These are phyloP conservation scores for Myripristis jacobus DNA, from an alignment of 2,797 vertebrate species.

Conservation along the genomic window DNA sequence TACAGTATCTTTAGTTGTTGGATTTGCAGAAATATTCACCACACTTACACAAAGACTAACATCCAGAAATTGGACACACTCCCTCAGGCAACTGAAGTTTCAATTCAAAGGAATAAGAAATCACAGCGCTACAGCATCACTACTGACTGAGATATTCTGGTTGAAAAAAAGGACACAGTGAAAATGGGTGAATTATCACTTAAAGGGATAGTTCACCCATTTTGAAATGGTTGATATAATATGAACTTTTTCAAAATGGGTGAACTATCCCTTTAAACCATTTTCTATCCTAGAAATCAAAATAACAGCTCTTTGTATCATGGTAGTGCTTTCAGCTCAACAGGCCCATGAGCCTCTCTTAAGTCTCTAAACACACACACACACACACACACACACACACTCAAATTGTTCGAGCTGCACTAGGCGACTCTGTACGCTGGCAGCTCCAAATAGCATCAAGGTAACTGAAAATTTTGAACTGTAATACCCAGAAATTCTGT, in stretches of 20 bases:
- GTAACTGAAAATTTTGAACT: too few relatives aligned
- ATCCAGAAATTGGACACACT: conserved; percentile 34
- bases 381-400: not conserved
- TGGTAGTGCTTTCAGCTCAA: not conserved
- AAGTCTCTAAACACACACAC: not conserved
- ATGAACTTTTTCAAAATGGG: too few relatives aligned
- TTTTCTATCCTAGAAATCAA: not conserved
- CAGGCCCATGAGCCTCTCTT: not conserved
- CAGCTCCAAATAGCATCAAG: too few relatives aligned
- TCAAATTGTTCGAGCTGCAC: not conserved
- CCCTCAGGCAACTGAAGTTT: conserved; percentile 8
- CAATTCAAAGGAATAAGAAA: not conserved
- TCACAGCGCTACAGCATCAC: not conserved
- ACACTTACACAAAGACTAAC: not conserved
- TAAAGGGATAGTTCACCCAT: not conserved
- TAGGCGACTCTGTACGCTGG: not conserved
- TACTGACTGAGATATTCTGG: not conserved
- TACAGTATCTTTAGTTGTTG: not conserved
- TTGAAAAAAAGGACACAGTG: too few relatives aligned
- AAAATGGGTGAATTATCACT: too few relatives aligned
- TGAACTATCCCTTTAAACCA: too few relatives aligned
- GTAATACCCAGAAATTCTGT: not conserved
- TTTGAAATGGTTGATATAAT: too few relatives aligned
- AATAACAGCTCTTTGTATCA: not conserved
- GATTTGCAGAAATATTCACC: not conserved